Evolutionary conservation across 2,888 invertebrate genomes (phyloP), one percentile per base, ranked within the genome.

Genomic region (Plebejus melissa): DNA sequence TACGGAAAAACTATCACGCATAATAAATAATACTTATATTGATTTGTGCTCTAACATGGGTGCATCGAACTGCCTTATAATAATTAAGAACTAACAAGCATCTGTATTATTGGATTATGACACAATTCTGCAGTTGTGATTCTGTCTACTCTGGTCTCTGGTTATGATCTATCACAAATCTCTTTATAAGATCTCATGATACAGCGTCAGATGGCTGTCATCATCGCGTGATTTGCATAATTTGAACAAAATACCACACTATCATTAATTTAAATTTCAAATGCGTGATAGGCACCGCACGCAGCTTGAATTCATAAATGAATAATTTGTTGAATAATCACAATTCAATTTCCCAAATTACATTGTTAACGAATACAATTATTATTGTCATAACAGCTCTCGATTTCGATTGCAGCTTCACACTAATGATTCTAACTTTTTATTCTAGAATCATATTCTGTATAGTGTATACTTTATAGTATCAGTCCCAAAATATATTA

Each of bases 191-290:
- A 65, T 32, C 65, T 28, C 60, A 9, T 22, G 7, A 22, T 11
- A 13, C 11, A 11, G 4, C 65, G 32, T 32, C 65, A 32, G 32
- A 13, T 32, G 32, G 32, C 32, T 11, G 65, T 65, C 65, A 65
- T 36, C 32, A 65, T 65, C 16, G 16, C 9, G 65, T 65, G 32
- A 65, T 65, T 65, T 16, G 1, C 65, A 65, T 65, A 65, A 65
- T 36, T 65, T 36, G 28, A 65, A 65, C 36, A 65, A 65, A 65
- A 65, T 65, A 65, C 65, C 65, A 65, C 11, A 65, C 36, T 36
- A 65, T 65, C 16, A 65, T 65, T 16, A 65, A 65, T 65, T 65
- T 32, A 32, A 65, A 65, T 65, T 65, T 65, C 65, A 65, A 65
- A 65, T 65, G 65, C 6, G 32, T 36, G 32, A 36, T 32, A 65